Percentiles rank a stretch among this genome's conserved stretches.
Conservation (phyloP, 2,797 vertebrate genomes). For the Ataeniobius toweri region DNA sequence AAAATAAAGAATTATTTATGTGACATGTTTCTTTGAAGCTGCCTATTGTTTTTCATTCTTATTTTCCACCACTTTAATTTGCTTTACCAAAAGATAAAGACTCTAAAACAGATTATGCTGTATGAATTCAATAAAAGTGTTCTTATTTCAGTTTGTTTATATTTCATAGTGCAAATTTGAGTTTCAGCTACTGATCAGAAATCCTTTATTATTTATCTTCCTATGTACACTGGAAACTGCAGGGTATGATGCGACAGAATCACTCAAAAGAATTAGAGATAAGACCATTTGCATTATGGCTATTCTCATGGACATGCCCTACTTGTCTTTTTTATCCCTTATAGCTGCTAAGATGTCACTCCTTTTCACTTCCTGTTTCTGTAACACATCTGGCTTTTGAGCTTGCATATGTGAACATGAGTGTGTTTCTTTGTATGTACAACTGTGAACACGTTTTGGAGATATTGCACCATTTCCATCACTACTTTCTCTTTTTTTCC, state of each 20-base stretch:
- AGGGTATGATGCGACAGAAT: slow-evolving; percentile 22
- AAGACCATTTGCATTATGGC: not conserved
- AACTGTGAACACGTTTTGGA: not conserved
- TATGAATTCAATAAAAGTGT: slow-evolving; percentile 4
- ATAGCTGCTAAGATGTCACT: not conserved
- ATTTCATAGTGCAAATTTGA: not conserved
- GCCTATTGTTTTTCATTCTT: not conserved
- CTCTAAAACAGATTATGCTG: not conserved
- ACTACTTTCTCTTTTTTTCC: slow-evolving; percentile 8
- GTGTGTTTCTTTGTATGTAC: slow-evolving; percentile 15
- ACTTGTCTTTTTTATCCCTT: slow-evolving; percentile 29
- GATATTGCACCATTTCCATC: slow-evolving; percentile 22
- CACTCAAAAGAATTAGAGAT: slow-evolving; percentile 3
- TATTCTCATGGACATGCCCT: slow-evolving; percentile 14
- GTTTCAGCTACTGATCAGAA: slow-evolving; percentile 7
- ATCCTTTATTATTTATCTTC: slow-evolving; percentile 27
- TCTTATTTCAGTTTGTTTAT: slow-evolving; percentile 27
- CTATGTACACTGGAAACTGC: slow-evolving; percentile 31
- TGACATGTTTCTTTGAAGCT: not conserved
- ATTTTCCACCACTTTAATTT: not conserved
- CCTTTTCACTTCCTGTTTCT: slow-evolving; percentile 55
- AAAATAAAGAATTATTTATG: not conserved
- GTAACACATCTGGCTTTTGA: slow-evolving; percentile 37
- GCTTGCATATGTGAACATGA: slow-evolving; percentile 34
- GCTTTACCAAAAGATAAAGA: not conserved